phyloP scores from a whole-genome alignment of 1,140 invertebrate genomes.

The Nautilus pompilius region DNA sequence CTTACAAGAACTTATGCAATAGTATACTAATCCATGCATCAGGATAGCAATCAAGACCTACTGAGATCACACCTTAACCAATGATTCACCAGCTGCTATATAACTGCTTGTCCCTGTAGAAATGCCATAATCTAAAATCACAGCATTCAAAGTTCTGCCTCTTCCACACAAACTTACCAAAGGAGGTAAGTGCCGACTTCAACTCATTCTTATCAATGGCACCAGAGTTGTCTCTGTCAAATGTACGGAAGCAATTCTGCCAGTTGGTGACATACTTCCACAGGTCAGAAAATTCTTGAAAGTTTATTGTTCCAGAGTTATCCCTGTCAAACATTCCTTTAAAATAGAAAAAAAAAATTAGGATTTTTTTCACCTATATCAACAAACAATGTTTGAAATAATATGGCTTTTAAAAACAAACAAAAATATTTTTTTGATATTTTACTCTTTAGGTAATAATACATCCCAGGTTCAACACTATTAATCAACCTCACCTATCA shows the following conservation, averaged over 20 bases:
- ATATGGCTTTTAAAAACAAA: too few species aligned
- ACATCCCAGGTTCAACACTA: background rate
- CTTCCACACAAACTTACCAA: too few species aligned
- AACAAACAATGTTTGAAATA: background rate
- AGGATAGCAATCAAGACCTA: too few species aligned
- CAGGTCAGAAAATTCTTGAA: constrained; percentile 90
- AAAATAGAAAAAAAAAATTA: constrained; percentile 22
- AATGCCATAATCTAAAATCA: too few species aligned
- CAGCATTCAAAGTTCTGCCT: too few species aligned
- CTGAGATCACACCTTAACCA: too few species aligned
- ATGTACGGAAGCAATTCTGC: constrained; percentile 92
- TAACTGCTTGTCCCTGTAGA: too few species aligned
- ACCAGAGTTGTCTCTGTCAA: constrained; percentile 93
- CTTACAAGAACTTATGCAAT: too few species aligned
- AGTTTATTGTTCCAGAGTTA: constrained; percentile 83
- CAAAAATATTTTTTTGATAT: too few species aligned
- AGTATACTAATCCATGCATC: too few species aligned
- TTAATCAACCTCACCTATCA: constrained; percentile 77
- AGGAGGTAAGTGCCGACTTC: constrained; percentile 82
- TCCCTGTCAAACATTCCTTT: constrained; percentile 96
- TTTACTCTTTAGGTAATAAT: too few species aligned
- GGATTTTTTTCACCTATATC: background rate
- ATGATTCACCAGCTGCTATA: too few species aligned
- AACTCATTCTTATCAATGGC: constrained; percentile 91
- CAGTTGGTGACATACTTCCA: constrained; percentile 99